phyloP scores from a whole-genome alignment of 2,113 vertebrate genomes.

The Sander vitreus region DNA sequence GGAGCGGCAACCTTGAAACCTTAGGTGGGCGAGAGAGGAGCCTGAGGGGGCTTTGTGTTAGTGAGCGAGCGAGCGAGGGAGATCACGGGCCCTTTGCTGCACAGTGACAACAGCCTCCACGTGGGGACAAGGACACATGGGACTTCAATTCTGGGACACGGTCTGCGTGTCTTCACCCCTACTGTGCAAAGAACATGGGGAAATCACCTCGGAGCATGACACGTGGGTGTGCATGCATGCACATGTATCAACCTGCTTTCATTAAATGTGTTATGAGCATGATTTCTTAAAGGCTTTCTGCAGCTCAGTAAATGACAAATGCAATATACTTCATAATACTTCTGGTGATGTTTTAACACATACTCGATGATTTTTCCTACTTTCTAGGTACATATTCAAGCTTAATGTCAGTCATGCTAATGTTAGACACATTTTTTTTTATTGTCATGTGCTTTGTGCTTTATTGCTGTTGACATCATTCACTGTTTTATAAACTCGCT shows the following conservation, averaged over 20 bases:
- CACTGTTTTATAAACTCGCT: too few relatives aligned
- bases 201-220: constrained; percentile 1
- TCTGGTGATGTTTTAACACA: too few relatives aligned
- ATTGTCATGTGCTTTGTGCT: too few relatives aligned
- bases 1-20: constrained; percentile 77
- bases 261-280: background rate
- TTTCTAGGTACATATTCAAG: background rate
- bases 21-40: constrained; percentile 70
- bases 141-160: constrained; percentile 44
- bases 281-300: background rate
- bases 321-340: background rate
- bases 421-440: background rate
- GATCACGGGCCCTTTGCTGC: constrained; percentile 71
- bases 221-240: background rate
- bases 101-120: constrained; percentile 62
- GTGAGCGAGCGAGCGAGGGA: constrained; percentile 51
- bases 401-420: background rate
- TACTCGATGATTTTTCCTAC: background rate
- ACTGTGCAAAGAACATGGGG: background rate
- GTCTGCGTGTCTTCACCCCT: constrained; percentile 18
- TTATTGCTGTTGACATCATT: background rate
- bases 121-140: constrained; percentile 66
- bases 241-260: background rate
- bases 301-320: background rate
- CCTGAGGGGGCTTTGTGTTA: constrained; percentile 73